phyloP scores from a whole-genome alignment of 2,113 vertebrate species.

The Corvus cornix region DNA sequence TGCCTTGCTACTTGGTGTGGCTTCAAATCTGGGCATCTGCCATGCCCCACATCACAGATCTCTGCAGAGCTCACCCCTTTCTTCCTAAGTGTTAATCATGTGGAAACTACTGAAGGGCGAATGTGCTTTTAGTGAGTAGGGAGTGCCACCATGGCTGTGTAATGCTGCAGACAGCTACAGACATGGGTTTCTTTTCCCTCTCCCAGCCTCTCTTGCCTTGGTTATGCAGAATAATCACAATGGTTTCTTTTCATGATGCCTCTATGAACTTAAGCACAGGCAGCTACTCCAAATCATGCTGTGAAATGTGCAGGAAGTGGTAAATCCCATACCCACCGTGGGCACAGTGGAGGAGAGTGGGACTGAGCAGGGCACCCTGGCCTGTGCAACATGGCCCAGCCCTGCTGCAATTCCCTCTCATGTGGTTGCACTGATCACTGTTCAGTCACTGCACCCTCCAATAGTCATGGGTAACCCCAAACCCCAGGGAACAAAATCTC shows the following conservation, averaged over 20 bases:
- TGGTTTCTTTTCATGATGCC: accelerated
- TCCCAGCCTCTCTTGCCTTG: neutral
- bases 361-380: neutral
- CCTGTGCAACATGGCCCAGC: neutral
- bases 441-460: neutral
- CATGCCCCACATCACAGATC: neutral
- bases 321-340: neutral
- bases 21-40: neutral
- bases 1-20: neutral
- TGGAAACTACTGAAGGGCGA: neutral
- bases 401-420: accelerated
- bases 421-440: neutral
- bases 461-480: neutral
- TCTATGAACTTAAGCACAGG: neutral
- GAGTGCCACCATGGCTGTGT: neutral
- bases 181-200: neutral
- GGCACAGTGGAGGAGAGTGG: neutral
- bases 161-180: neutral
- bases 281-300: neutral
- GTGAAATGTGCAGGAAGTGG: neutral
- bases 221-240: neutral
- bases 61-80: neutral
- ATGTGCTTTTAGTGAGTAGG: neutral
- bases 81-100: neutral
- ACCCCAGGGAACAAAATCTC: neutral